These are phyloP conservation scores for Ciconia nigra DNA, from an alignment of 2,797 vertebrate species.

Conservation along the genomic window DNA sequence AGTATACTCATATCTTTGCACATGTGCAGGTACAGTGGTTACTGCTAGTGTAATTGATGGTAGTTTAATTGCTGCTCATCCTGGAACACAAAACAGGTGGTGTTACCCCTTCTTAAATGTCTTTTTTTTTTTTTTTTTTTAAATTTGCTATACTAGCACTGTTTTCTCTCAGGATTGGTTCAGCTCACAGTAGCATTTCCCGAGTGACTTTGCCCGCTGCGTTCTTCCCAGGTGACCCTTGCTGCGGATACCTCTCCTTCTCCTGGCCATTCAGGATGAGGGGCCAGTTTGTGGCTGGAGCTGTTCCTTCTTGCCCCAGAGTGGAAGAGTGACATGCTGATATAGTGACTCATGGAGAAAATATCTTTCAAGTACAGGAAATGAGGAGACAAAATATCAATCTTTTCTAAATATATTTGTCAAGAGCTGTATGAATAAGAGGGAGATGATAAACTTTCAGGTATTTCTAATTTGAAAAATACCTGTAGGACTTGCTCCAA, in stretches of 20 bases:
- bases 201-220: accelerated
- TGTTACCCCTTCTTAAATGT: background rate
- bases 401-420: constrained; percentile 33
- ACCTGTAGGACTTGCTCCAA: constrained; percentile 46
- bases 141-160: background rate
- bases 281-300: background rate
- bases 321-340: background rate
- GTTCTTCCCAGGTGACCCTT: background rate
- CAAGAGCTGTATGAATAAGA: background rate
- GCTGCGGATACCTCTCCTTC: background rate
- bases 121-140: background rate
- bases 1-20: background rate
- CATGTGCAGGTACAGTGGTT: background rate
- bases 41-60: background rate
- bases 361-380: constrained; percentile 17
- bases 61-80: background rate
- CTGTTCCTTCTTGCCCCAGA: background rate
- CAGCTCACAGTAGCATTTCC: background rate
- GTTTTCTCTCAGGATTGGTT: background rate
- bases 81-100: background rate
- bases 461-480: constrained; percentile 46
- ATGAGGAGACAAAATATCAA: background rate
- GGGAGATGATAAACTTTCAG: constrained; percentile 25
- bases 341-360: background rate
- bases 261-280: background rate